Evolutionary conservation across 1,140 invertebrate genomes (phyloP).

Genomic region (Drosophila sechellia): DNA sequence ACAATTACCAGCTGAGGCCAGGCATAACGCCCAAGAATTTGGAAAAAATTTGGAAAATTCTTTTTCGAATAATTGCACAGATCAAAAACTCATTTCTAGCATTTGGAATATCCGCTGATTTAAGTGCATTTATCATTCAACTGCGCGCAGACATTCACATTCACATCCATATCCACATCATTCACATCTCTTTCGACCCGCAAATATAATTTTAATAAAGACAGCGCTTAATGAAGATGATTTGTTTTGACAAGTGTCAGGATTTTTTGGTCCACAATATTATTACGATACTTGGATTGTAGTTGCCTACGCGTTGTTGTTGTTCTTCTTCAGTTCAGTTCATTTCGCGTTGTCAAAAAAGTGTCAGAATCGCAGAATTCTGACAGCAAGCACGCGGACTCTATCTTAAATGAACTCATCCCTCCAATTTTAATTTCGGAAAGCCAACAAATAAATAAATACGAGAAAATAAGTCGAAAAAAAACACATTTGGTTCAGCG

Average conservation of each 20-base stretch:
- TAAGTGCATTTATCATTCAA: slow-evolving; percentile 16
- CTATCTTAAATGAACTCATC: slow-evolving; percentile 36
- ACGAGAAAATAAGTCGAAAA: slow-evolving; percentile 9
- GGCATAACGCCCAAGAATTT: not conserved
- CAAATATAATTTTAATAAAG: slow-evolving; percentile 26
- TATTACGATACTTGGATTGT: slow-evolving; percentile 40
- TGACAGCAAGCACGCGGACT: slow-evolving; percentile 69
- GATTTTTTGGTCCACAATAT: slow-evolving; percentile 42
- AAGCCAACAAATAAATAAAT: slow-evolving; percentile 17
- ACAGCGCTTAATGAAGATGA: slow-evolving; percentile 35
- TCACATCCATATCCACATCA: not conserved
- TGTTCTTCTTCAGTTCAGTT: slow-evolving; percentile 3
- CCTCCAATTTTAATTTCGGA: slow-evolving; percentile 33
- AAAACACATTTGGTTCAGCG: slow-evolving; percentile 2
- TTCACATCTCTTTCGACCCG: not conserved
- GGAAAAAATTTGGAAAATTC: too few species aligned
- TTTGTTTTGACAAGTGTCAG: slow-evolving; percentile 60
- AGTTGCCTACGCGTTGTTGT: not conserved
- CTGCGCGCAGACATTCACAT: not conserved
- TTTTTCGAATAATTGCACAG: too few species aligned
- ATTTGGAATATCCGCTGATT: not conserved
- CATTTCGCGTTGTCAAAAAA: slow-evolving; percentile 43
- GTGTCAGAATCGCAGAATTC: slow-evolving; percentile 52
- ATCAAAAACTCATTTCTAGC: not conserved
- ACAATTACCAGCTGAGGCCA: not conserved